Conservation (phyloP, 64 coral and sea anemone genomes). For the Pocillopora verrucosa region DNA sequence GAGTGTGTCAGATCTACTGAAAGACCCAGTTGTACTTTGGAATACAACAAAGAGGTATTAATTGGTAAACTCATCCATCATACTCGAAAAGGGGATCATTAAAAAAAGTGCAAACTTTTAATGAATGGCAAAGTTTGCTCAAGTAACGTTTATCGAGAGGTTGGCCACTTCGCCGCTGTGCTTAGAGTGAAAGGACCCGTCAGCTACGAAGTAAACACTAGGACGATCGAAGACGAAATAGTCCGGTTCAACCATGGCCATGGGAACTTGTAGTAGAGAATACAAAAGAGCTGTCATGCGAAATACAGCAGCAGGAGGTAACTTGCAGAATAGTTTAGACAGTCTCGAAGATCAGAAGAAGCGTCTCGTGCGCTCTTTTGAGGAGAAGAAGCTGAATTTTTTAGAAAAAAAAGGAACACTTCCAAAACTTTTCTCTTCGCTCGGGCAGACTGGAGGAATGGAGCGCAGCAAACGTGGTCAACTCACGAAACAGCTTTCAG, state of each 20-base stretch:
- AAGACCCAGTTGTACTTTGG: background rate
- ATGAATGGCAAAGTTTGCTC: no score
- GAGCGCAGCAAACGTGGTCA: no score
- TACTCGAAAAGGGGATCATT: background rate
- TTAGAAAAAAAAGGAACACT: background rate
- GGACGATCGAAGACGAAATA: background rate
- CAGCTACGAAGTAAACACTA: no score
- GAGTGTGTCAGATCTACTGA: background rate
- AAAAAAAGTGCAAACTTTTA: background rate
- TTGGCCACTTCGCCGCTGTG: no score
- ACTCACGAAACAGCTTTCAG: background rate
- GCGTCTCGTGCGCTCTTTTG: background rate
- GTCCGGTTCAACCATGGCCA: background rate
- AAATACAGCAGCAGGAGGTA: background rate
- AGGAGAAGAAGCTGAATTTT: background rate
- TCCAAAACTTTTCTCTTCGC: background rate
- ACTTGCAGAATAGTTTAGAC: background rate
- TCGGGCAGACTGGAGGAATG: background rate
- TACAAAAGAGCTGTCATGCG: background rate
- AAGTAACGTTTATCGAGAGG: no score
- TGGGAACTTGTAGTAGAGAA: background rate
- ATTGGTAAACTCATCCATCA: background rate
- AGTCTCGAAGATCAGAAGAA: background rate
- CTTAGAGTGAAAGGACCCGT: no score
- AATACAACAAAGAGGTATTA: background rate